Evolutionary conservation across 2,113 vertebrate genomes (phyloP).

Genomic region (Esox niger): DNA sequence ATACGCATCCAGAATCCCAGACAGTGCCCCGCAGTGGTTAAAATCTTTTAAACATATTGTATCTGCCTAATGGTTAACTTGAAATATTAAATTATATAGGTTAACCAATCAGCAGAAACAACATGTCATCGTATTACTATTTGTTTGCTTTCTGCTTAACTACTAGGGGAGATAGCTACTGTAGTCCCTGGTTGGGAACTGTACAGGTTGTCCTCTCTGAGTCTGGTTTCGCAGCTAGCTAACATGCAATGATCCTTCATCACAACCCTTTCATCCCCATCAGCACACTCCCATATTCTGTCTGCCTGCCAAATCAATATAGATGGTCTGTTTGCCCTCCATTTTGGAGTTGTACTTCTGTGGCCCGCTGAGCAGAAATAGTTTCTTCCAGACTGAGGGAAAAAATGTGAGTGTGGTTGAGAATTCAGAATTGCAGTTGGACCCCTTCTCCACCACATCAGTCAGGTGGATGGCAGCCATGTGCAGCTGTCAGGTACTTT

Average conservation of each 20-base stretch:
- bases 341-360: slow-evolving; percentile 1
- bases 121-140: background rate
- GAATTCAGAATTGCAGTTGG: slow-evolving; percentile 17
- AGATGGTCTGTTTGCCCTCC: slow-evolving; percentile 14
- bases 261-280: background rate
- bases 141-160: too few species aligned
- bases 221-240: too few species aligned
- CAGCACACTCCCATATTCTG: background rate
- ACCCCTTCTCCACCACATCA: slow-evolving; percentile 19
- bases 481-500: slow-evolving; percentile 4
- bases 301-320: background rate
- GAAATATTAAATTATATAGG: too few species aligned
- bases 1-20: too few species aligned
- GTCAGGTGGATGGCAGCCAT: slow-evolving; percentile 17
- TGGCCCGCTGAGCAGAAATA: slow-evolving; percentile 31
- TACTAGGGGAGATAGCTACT: too few species aligned
- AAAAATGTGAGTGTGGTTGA: background rate
- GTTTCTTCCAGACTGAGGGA: slow-evolving; percentile 17
- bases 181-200: slow-evolving; percentile 30
- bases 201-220: too few species aligned
- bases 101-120: too few species aligned
- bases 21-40: too few species aligned
- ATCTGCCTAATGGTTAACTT: too few species aligned
- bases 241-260: slow-evolving; percentile 14
- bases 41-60: too few species aligned